A percentile compares a stretch with the other conserved stretches of the same genome.
phyloP scores from a whole-genome alignment of 2,797 vertebrate species.

The Anabas testudineus region DNA sequence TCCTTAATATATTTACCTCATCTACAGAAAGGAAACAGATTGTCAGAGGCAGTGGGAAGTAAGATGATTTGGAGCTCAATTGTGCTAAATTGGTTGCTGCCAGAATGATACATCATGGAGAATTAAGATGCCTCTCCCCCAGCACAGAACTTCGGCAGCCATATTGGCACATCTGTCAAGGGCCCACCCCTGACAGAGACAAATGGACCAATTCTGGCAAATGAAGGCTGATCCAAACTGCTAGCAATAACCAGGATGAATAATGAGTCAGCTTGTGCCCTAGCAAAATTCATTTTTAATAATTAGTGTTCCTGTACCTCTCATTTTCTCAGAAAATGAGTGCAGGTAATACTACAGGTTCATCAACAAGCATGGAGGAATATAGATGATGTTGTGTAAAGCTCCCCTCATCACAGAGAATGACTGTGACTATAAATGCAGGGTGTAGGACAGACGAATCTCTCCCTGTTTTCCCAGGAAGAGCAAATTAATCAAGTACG shows the following conservation, averaged over 20 bases:
- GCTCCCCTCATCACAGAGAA: constrained; percentile 73
- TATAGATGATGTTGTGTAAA: constrained; percentile 78
- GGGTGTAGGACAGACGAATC: constrained; percentile 68
- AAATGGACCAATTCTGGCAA: constrained; percentile 82
- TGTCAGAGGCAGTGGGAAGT: constrained; percentile 81
- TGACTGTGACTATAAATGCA: constrained; percentile 67
- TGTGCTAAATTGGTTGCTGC: constrained; percentile 87
- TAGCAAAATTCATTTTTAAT: constrained; percentile 84
- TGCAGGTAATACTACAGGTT: constrained; percentile 77
- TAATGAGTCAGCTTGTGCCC: constrained; percentile 75
- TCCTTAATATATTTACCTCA: constrained; percentile 84
- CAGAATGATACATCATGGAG: constrained; percentile 86
- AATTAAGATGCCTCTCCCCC: constrained; percentile 85
- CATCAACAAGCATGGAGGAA: constrained; percentile 69
- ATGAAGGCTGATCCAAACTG: constrained; percentile 82
- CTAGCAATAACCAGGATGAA: constrained; percentile 84
- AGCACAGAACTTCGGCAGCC: constrained; percentile 79
- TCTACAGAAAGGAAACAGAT: constrained; percentile 81
- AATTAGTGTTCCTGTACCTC: constrained; percentile 82
- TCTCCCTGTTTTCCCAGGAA: constrained; percentile 55
- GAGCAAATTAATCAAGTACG: constrained; percentile 73
- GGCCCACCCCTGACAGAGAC: constrained; percentile 83
- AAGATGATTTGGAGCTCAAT: constrained; percentile 86
- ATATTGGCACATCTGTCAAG: constrained; percentile 88
- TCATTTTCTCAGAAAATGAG: constrained; percentile 79